Base-by-base conservation (phyloP, 2,797 vertebrate species). In the Benthosema pterotum region DNA sequence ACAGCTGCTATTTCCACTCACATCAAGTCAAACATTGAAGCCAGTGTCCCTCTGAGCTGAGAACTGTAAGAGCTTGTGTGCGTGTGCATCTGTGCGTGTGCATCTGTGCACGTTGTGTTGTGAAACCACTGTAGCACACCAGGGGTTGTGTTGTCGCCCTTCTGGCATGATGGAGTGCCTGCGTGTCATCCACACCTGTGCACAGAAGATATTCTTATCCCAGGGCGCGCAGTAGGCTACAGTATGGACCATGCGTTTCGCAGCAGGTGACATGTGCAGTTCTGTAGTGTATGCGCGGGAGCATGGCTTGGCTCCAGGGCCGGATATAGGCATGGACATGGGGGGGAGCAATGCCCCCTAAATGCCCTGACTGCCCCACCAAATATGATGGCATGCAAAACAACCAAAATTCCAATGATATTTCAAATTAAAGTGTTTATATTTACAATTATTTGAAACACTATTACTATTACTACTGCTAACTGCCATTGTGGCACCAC, bases 1-100 rank as follows among this genome's bases (percentile, higher is more conserved):
- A 49, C 78, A 69, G 62, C 64, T 74, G 77, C 68, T 74, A 66
- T 16, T 71, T 60, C 52, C 52, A 57, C 72, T 75, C 71, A 51
- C 61, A 15, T 48, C 3, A 13, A 73, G 42, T 63, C 54, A 72
- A 64, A 80, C 25, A 57, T 49, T 50, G 51, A 18, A 65, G 72
- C 19, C 51, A 7, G 51, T 25, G 63, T 69, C 52, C 32, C 60
- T 69, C 71, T 32, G 46, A 51, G 52, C 47, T 50, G 14, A 65
- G 60, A 72, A 63, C 74, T 59, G 11, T 38, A 63, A 71, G 42
- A 65, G 75, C 76, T 67, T 54, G 38, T 46, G 50, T 65, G 2
- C 60, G 25, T 38, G 28, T 56, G 53, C 43, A 49, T 57, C 42
- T 7, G 0, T 38, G 7, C 18, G 14, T 11, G 12, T 32, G 38